These are phyloP conservation scores for Himantopus leucocephalus DNA, from an alignment of 2,113 vertebrate genomes.

Conservation along the genomic window DNA sequence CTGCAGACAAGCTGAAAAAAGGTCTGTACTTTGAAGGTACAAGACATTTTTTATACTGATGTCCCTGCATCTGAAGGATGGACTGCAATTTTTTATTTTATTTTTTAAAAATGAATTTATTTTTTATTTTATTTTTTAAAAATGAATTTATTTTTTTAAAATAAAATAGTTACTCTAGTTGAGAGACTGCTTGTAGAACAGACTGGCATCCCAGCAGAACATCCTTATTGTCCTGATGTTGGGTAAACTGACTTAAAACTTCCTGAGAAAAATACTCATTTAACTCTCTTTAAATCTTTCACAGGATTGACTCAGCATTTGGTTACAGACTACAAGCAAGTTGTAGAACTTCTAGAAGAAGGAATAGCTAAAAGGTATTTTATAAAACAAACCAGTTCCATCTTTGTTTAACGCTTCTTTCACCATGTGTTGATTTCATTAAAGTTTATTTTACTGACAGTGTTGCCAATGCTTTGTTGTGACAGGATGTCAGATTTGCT, in stretches of 20 bases:
- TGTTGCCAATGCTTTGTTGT: neutral
- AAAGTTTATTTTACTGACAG: neutral
- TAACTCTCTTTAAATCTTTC: slow-evolving; percentile 41
- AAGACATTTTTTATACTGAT: neutral
- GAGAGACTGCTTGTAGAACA: neutral
- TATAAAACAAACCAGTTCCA: neutral
- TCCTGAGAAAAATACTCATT: neutral
- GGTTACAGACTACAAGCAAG: slow-evolving; percentile 91
- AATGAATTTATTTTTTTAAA: neutral
- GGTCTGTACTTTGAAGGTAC: neutral
- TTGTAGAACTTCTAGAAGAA: slow-evolving; percentile 88
- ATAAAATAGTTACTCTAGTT: neutral
- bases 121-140: neutral
- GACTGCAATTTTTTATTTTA: neutral
- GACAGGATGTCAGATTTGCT: neutral
- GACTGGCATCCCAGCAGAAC: neutral
- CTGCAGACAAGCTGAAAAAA: neutral
- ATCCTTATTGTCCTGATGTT: neutral
- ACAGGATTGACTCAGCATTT: slow-evolving; percentile 92
- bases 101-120: neutral
- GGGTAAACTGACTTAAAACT: neutral
- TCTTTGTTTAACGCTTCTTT: neutral
- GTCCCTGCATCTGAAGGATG: neutral
- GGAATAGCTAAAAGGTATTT: slow-evolving; percentile 91
- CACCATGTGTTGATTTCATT: neutral